Percentiles rank a stretch among this genome's conserved stretches.
Evolutionary conservation across 2,113 vertebrate genomes (phyloP).

Genomic region (Neolamprologus sp.): DNA sequence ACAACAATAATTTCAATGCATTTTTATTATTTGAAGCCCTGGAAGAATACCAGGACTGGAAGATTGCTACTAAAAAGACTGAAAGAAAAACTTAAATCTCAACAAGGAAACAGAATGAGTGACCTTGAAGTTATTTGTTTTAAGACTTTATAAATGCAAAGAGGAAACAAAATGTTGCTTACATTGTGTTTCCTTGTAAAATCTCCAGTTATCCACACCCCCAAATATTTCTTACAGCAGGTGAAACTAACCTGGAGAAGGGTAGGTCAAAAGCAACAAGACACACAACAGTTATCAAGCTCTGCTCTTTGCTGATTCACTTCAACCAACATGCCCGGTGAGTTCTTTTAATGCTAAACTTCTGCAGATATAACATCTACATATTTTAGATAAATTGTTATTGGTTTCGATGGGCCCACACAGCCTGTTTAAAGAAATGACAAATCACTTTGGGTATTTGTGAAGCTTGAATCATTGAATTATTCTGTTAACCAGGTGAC

Average conservation of each 20-base stretch:
- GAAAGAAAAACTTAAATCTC: not conserved
- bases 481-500: not conserved
- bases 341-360: rapidly evolving
- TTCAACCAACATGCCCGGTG: not conserved
- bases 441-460: not conserved
- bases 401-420: not conserved
- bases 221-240: not conserved
- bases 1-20: rapidly evolving
- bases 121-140: rapidly evolving
- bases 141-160: not conserved
- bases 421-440: not conserved
- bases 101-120: not conserved
- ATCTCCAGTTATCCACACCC: not conserved
- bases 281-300: not conserved
- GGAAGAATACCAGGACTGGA: not conserved
- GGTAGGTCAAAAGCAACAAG: not conserved
- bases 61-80: not conserved
- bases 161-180: not conserved
- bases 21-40: not conserved
- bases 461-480: not conserved
- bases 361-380: not conserved
- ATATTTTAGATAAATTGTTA: not conserved
- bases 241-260: not conserved
- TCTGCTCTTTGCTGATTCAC: not conserved
- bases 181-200: not conserved